Conservation (phyloP, 2,113 vertebrate species). For the Chaenocephalus aceratus region DNA sequence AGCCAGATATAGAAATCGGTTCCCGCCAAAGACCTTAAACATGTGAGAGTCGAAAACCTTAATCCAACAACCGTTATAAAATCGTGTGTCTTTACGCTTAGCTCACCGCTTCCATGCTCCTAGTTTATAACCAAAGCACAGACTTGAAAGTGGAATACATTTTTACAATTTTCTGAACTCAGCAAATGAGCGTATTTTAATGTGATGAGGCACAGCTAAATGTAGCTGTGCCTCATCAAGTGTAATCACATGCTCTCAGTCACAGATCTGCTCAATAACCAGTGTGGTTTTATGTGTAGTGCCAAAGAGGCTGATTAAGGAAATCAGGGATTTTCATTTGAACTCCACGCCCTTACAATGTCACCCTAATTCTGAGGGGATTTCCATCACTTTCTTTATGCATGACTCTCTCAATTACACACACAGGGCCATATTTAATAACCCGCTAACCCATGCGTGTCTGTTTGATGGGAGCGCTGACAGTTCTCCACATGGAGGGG, state of each 20-base stretch:
- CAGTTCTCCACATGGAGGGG: conserved; percentile 56
- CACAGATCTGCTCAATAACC: neutral
- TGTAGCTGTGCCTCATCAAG: neutral
- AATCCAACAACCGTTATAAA: too few species aligned
- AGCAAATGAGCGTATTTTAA: too few species aligned
- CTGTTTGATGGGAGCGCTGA: conserved; percentile 52
- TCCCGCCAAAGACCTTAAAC: too few species aligned
- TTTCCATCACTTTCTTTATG: conserved; percentile 19
- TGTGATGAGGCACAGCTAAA: too few species aligned
- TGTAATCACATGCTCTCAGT: neutral
- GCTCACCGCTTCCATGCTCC: too few species aligned
- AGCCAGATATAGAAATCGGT: too few species aligned
- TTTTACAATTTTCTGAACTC: neutral
- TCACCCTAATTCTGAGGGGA: neutral
- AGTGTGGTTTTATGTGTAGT: neutral
- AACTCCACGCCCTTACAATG: neutral
- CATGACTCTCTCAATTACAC: neutral
- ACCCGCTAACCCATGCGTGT: conserved; percentile 45
- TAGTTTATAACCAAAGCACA: neutral
- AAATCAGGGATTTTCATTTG: neutral
- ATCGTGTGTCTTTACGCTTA: too few species aligned
- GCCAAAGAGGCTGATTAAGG: neutral
- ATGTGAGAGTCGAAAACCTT: too few species aligned
- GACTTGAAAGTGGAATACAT: neutral
- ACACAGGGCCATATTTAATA: conserved; percentile 41